Base-by-base conservation (phyloP, 1,140 invertebrate species). In the Trichogramma pretiosum region DNA sequence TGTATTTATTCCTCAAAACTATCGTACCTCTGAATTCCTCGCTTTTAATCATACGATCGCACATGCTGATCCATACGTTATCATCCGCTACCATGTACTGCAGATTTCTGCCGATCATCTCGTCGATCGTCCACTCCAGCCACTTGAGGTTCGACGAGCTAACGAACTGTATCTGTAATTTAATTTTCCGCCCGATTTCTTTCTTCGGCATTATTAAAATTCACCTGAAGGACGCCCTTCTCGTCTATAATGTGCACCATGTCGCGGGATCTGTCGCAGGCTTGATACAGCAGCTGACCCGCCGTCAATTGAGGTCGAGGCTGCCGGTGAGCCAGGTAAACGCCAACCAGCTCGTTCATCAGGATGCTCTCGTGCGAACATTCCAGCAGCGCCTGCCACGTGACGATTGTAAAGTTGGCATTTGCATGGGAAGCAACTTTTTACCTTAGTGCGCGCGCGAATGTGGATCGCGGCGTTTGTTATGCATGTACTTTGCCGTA, bases 11-110 rank as follows among this genome's bases (percentile, higher is more conserved):
- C 35, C 81, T 77, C 57, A 87, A 81, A 46, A 82, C 81, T 36
- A 90, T 76, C n/a, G 82, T 81, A 24, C 89, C 89, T 62, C 89
- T 85, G 81, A 88, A 94, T 64, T 88, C 85, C 46, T 82, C 78
- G 16, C 86, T 85, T 55, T 80, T 79, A n/a, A n/a, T n/a, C n/a
- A n/a, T n/a, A n/a, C n/a, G n/a, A n/a, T 11, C 78, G 73, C 17
- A 89, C 67, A 33, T 82, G 77, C 26, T 73, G 71, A 34, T 74
- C 71, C 50, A 82, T 80, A 75, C 71, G 57, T 80, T 72, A 53
- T 77, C 70, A 45, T 73, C 69, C 50, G 74, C 70, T 39, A 75
- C 64, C 54, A 72, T 73, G 42, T 70, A 67, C 48, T 59, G 58
- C 10, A 89, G 70, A 53, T 80, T 79, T 58, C 79, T 80, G 19